Conservation (phyloP, 2,113 vertebrate genomes). For the Micronycteris hirsuta region DNA sequence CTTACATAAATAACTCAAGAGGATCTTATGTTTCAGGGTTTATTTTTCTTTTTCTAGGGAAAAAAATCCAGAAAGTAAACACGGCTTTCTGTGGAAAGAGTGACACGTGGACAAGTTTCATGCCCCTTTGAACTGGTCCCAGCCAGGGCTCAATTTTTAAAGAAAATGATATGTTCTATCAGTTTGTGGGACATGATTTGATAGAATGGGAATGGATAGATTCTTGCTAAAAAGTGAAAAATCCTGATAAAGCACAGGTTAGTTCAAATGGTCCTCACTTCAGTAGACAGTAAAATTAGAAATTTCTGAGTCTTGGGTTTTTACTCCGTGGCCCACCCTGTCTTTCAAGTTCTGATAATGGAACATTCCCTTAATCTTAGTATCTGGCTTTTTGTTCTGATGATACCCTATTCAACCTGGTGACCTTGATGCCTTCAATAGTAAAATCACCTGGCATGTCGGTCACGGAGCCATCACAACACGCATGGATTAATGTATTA, state of each 20-base stretch:
- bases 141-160: conserved; percentile 1
- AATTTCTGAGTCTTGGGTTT: background rate
- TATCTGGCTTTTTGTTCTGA: background rate
- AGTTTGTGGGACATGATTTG: background rate
- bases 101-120: background rate
- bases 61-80: background rate
- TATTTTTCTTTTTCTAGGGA: conserved; percentile 11
- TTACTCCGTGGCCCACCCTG: background rate
- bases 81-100: background rate
- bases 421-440: background rate
- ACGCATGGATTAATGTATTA: background rate
- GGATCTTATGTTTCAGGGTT: background rate
- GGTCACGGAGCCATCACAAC: background rate
- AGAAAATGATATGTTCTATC: background rate
- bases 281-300: background rate
- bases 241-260: background rate
- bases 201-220: background rate
- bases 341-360: background rate
- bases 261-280: background rate
- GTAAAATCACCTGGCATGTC: background rate
- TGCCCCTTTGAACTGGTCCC: background rate
- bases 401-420: background rate
- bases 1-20: background rate
- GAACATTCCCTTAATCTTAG: background rate
- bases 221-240: background rate